A percentile compares a stretch with the other conserved stretches of the same genome.
Conservation (phyloP, 2,113 vertebrate species). For the Dissostichus mawsoni region DNA sequence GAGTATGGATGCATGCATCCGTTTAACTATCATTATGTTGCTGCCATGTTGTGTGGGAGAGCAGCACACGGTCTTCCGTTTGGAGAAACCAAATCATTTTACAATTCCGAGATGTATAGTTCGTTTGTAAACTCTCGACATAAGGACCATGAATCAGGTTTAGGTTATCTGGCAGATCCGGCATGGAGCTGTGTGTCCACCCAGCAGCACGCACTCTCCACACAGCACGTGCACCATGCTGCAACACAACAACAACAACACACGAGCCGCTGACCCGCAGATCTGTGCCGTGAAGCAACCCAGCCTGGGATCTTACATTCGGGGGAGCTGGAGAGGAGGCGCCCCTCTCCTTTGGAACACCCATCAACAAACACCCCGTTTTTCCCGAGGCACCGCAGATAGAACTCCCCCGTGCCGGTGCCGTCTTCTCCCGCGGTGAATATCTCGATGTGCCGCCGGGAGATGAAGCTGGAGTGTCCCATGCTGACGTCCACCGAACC, state of each 20-base stretch:
- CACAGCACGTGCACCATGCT: constrained; percentile 81
- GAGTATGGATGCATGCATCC: too few species aligned
- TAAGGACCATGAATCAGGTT: too few species aligned
- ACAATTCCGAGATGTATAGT: neutral
- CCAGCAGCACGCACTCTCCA: constrained; percentile 44
- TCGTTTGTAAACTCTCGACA: neutral
- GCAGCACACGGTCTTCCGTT: neutral
- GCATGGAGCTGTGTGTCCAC: neutral
- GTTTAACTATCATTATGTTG: neutral
- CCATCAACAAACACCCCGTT: constrained; percentile 98
- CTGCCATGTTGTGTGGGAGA: neutral
- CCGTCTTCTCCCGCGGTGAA: constrained; percentile 88
- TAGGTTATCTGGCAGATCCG: neutral
- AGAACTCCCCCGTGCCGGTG: constrained; percentile 88
- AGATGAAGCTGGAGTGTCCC: constrained; percentile 98
- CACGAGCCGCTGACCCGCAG: neutral
- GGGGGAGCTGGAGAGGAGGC: constrained; percentile 92
- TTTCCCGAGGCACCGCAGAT: constrained; percentile 94
- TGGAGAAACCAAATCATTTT: neutral
- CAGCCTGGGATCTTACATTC: constrained; percentile 85
- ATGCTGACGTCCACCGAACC: constrained; percentile 97
- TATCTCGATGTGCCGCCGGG: constrained; percentile 94
- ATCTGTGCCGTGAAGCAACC: neutral
- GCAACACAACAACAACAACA: constrained; percentile 82
- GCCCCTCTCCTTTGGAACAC: constrained; percentile 94